Evolutionary conservation across 2,113 vertebrate species (phyloP).

Genomic region (Gnathonemus longibarbis): DNA sequence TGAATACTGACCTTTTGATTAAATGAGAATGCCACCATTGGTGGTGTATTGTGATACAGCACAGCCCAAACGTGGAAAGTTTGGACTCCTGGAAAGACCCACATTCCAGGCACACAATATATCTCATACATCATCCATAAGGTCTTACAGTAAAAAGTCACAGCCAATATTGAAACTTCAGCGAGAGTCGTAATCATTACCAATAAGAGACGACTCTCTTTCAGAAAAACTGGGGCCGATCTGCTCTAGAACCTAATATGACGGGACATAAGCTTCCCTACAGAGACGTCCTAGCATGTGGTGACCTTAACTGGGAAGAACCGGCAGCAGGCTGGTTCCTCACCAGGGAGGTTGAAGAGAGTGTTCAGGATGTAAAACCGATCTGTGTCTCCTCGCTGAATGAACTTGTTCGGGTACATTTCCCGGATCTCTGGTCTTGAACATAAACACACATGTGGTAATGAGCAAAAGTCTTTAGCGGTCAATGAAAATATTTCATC

Average conservation of each 20-base stretch:
- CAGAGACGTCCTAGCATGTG: neutral
- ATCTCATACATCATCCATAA: neutral
- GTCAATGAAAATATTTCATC: neutral
- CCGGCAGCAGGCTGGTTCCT: neutral
- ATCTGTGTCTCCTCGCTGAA: slow-evolving; percentile 96
- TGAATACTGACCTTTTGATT: neutral
- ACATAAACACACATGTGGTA: neutral
- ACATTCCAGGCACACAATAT: neutral
- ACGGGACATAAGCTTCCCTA: neutral
- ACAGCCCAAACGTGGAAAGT: neutral
- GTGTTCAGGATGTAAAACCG: slow-evolving; percentile 99
- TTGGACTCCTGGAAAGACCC: neutral
- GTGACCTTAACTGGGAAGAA: neutral
- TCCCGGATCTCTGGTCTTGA: slow-evolving; percentile 90
- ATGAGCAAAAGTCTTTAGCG: neutral
- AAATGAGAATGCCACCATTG: neutral
- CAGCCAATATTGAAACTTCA: neutral
- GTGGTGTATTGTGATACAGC: neutral
- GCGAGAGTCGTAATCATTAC: neutral
- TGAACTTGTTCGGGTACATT: slow-evolving; percentile 98
- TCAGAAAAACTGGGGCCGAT: neutral
- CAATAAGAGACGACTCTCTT: neutral
- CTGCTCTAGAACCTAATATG: neutral
- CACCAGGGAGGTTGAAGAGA: slow-evolving; percentile 95
- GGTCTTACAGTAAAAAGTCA: neutral